These are phyloP conservation scores for Hetaerina titia DNA, from an alignment of 2,888 invertebrate species.

Conservation along the genomic window DNA sequence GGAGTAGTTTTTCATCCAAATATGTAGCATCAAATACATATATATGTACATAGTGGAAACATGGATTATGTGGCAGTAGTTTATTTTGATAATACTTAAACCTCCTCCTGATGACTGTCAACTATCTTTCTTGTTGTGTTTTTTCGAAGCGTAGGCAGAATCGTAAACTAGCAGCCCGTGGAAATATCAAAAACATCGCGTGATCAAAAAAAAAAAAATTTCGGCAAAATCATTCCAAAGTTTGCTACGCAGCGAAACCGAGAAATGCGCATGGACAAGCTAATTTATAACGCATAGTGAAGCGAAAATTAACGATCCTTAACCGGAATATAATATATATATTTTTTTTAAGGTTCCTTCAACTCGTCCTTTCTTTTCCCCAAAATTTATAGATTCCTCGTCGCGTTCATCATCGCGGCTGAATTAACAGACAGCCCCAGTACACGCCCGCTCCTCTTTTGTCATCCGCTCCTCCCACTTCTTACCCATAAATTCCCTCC, in stretches of 20 bases:
- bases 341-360: not conserved
- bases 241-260: not conserved
- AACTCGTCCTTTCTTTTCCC: slow-evolving; percentile 11
- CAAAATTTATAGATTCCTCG: slow-evolving; percentile 3
- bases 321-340: slow-evolving; percentile 10
- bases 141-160: not conserved
- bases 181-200: not conserved
- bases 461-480: not conserved
- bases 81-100: not conserved
- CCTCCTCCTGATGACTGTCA: not conserved
- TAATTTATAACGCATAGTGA: not conserved
- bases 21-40: too few relatives aligned
- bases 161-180: not conserved
- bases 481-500: not conserved
- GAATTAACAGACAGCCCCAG: slow-evolving; percentile 9
- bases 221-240: not conserved
- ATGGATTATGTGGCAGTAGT: not conserved
- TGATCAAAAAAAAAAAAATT: not conserved
- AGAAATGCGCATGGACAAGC: not conserved
- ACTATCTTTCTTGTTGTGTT: not conserved
- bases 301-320: slow-evolving; percentile 25
- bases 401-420: slow-evolving; percentile 29
- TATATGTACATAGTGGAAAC: too few relatives aligned
- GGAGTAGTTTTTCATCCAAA: too few relatives aligned
- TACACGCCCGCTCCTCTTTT: not conserved